Evolutionary conservation across 1,140 invertebrate species (phyloP), one percentile per base, ranked within the genome.

Genomic region (Phocides pigmalion): DNA sequence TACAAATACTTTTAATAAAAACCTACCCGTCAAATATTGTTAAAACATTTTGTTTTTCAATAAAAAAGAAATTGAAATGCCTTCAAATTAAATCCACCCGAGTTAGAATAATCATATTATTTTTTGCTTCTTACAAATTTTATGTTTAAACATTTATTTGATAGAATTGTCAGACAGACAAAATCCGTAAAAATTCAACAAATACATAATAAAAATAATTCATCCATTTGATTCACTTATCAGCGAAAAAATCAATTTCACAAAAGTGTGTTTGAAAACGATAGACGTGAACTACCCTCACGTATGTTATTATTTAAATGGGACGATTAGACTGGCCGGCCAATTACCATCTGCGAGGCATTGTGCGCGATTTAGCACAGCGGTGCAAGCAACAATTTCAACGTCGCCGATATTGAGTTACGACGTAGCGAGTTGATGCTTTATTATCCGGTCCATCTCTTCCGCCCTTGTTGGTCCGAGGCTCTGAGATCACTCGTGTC

Each of bases 391-490:
- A 79, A 85, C 82, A 87, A 87, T 87, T 87, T 87, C 72, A 73
- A 79, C 76, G 79, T 87, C 87, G 70, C 63, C 80, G 65, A 68
- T 79, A 78, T 81, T 84, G 84, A 89, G 79, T 87, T 87, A 88
- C 82, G 78, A 80, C 62, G 75, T 72, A 72, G 64, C 68, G 58
- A 72, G 53, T 71, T 82, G 85, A 87, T 84, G 82, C 76, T 87
- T 90, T 88, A 88, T 88, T 84, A 90, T 90, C 87, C 66, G 74
- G 76, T 76, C 72, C 81, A 87, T 86, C 82, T 87, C 87, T 87
- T 87, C 86, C 84, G 84, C 84, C 78, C 82, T 84, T 84, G 85
- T 90, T 81, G 80, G 75, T 69, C 76, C 66, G 70, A 74, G 61
- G 59, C 70, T 17, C 53, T n/a, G 54, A 59, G 80, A 84, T 84